Conservation (phyloP, 2,113 vertebrate species). For the Lasiurus cinereus region DNA sequence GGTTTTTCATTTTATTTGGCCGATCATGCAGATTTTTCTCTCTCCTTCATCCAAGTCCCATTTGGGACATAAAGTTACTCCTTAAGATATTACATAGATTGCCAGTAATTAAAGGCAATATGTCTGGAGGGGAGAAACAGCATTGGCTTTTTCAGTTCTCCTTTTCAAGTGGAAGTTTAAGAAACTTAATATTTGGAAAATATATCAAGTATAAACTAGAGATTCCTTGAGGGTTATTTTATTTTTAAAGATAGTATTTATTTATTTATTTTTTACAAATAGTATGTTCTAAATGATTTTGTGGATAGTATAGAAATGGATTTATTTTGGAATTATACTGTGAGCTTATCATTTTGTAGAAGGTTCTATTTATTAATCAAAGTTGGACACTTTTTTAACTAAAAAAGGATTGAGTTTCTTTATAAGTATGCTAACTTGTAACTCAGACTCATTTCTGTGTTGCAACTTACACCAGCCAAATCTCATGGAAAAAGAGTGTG, state of each 20-base stretch:
- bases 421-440: background rate
- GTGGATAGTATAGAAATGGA: slow-evolving; percentile 54
- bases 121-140: slow-evolving; percentile 21
- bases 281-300: slow-evolving; percentile 47
- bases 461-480: background rate
- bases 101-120: slow-evolving; percentile 59
- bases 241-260: slow-evolving; percentile 50
- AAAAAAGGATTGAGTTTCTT: background rate
- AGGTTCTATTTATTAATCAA: background rate
- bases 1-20: slow-evolving; percentile 29
- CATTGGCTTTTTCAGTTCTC: slow-evolving; percentile 50
- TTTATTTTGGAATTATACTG: slow-evolving; percentile 7
- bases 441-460: background rate
- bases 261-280: slow-evolving; percentile 59
- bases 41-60: background rate
- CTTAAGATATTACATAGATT: background rate
- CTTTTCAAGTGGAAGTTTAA: slow-evolving; percentile 65
- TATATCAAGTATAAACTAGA: slow-evolving; percentile 53
- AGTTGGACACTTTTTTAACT: background rate
- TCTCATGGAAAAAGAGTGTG: background rate
- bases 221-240: slow-evolving; percentile 70
- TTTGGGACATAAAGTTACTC: background rate
- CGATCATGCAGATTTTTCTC: background rate
- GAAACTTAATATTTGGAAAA: slow-evolving; percentile 39
- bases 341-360: background rate